Conservation (phyloP, 2,888 invertebrate genomes). For the Apamea sordens region DNA sequence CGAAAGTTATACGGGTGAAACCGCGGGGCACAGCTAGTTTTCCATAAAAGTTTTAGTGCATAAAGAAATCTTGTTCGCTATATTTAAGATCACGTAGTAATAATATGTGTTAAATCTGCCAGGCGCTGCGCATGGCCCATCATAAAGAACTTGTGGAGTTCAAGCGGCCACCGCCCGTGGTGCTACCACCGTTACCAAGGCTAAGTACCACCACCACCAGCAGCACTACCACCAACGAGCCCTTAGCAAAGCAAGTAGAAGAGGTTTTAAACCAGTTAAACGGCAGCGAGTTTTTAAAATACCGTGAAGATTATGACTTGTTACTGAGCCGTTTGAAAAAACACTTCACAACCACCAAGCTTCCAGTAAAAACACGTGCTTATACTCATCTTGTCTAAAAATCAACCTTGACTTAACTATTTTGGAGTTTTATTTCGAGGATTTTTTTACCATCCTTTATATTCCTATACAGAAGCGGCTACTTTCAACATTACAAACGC, state of each 20-base stretch:
- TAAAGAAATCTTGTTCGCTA: neutral
- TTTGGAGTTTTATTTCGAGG: constrained; percentile 38
- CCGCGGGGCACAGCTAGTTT: no score
- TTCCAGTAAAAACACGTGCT: neutral
- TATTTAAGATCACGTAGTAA: constrained; percentile 17
- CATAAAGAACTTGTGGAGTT: constrained; percentile 22
- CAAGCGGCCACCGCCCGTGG: constrained; percentile 1
- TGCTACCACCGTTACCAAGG: constrained; percentile 36
- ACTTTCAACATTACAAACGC: neutral
- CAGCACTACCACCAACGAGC: constrained; percentile 4
- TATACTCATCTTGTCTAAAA: constrained; percentile 3
- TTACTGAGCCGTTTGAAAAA: constrained; percentile 19
- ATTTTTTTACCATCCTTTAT: no score
- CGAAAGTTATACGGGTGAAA: no score
- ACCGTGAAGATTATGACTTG: constrained; percentile 4
- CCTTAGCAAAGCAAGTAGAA: constrained; percentile 36
- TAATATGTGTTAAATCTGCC: constrained; percentile 42
- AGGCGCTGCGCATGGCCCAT: constrained; percentile 52
- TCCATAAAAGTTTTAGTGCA: neutral
- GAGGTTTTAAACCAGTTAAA: constrained; percentile 34
- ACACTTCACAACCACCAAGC: constrained; percentile 14
- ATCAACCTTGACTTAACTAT: neutral
- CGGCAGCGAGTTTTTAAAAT: constrained; percentile 2
- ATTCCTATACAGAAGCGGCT: neutral
- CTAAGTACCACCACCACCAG: neutral